Conservation (phyloP, 2,113 vertebrate genomes). For the Oryzias javanicus region DNA sequence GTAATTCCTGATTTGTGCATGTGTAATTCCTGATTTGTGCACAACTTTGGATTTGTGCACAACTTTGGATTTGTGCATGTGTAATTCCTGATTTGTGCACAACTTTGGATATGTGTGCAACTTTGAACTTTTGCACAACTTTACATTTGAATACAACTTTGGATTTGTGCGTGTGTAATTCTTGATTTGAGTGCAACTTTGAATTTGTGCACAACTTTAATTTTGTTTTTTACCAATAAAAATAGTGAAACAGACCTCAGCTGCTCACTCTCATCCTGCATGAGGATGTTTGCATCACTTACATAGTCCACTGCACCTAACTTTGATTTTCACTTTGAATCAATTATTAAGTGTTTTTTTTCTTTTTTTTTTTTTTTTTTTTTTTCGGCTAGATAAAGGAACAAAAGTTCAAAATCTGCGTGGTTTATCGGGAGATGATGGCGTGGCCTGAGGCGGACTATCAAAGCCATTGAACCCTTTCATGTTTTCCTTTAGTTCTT, state of each 20-base stretch:
- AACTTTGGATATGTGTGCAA: no score
- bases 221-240: constrained; percentile 11
- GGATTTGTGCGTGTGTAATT: no score
- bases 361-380: constrained; percentile 22
- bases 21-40: no score
- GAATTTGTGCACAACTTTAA: no score
- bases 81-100: no score
- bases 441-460: constrained; percentile 49
- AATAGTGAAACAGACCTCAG: neutral
- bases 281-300: neutral
- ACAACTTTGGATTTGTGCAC: no score
- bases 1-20: no score
- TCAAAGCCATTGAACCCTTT: constrained; percentile 58
- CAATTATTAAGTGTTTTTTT: constrained; percentile 31
- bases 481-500: constrained; percentile 54
- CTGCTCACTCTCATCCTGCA: neutral
- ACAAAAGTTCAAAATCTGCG: constrained; percentile 14
- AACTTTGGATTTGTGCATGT: no score
- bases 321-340: constrained; percentile 20
- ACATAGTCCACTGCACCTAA: constrained; percentile 25
- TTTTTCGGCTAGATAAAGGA: constrained; percentile 13
- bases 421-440: constrained; percentile 33
- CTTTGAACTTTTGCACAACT: no score
- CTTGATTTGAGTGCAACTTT: no score
- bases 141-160: no score